phyloP scores from a whole-genome alignment of 2,888 invertebrate genomes.

The Chalcis sispes region DNA sequence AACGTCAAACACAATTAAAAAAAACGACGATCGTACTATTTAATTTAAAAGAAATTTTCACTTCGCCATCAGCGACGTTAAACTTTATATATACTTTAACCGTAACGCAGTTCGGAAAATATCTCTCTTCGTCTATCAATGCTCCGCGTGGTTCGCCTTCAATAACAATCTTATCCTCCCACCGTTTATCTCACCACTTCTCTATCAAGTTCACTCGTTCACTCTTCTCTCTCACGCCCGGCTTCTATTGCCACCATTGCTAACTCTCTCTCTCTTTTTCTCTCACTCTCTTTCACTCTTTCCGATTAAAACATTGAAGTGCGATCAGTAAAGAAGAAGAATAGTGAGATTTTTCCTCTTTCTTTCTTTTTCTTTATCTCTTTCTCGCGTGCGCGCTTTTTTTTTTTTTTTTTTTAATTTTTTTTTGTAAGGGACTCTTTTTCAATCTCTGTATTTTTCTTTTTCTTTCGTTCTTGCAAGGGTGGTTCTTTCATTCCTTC shows the following conservation, averaged over 20 bases:
- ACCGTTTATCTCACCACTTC: no score
- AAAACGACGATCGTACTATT: no score
- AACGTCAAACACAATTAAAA: no score
- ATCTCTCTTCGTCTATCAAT: conserved; percentile 12
- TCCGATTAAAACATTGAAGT: conserved; percentile 38
- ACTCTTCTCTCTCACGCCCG: conserved; percentile 32
- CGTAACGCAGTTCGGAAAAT: conserved; percentile 2
- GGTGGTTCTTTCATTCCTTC: neutral
- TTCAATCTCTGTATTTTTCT: no score
- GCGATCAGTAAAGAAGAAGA: conserved; percentile 47
- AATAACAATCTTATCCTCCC: conserved; percentile 11
- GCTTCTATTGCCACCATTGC: conserved; percentile 17
- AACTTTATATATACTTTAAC: no score
- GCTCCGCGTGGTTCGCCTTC: conserved; percentile 50
- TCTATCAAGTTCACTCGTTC: conserved; percentile 2
- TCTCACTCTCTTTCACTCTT: conserved; percentile 39
- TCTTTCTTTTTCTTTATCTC: no score
- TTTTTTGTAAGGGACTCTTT: neutral
- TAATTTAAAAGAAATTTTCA: no score
- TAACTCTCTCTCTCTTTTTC: conserved; percentile 33
- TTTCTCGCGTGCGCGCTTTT: neutral
- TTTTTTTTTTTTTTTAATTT: neutral
- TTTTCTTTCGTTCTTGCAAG: no score
- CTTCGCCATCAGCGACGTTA: no score
- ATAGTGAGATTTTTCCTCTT: conserved; percentile 57